Base-by-base conservation (phyloP, 2,797 vertebrate species). In the Dendrocincla tyrannina region DNA sequence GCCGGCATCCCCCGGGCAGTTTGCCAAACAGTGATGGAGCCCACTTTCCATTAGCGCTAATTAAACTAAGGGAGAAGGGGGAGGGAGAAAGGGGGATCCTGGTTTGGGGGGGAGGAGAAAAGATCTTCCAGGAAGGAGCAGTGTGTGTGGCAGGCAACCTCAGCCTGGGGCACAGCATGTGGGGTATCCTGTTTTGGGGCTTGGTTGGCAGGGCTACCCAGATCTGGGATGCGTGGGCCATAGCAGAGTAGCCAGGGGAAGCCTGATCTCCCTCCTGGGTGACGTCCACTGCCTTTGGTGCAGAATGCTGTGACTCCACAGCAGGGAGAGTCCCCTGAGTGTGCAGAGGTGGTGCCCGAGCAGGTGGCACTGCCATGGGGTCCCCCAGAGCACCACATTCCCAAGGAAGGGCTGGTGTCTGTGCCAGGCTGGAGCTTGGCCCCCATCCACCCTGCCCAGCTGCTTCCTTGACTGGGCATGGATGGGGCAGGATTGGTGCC, bases 21-120 rank as follows among this genome's bases (percentile, higher is more conserved):
- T 85, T 88, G 97, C 97, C 97, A 98, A 88, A 91, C 13, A 1
- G 78, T 95, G 95, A 95, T 96, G 94, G 96, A 96, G 87, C 89
- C 92, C 95, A 78, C 95, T 96, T 97, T 97, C 97, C 97, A 97
- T 97, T 97, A 97, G 96, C 1, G 6, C 95, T 98, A 98, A 98
- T 98, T 97, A 97, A 96, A 94, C 94, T 92, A 96, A 95, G 9
- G 0, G 85, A 44, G 68, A 67, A 85, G 27, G 64, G 74, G 73
- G 75, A 73, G 81, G 67, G 44, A 72, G 42, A 63, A n/a, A 56
- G 83, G 67, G 89, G 87, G 82, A 94, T 88, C 63, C 93, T 92
- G 72, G 20, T 16, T 44, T 44, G 17, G 59, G 64, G 64, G 59
- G 64, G 32, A 91, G 63, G 30, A 94, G 59, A 44, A 72, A 55